A percentile compares a stretch with the other conserved stretches of the same genome.
Conservation (phyloP, 1,140 invertebrate species). For the Drosophila nigrodunni region DNA sequence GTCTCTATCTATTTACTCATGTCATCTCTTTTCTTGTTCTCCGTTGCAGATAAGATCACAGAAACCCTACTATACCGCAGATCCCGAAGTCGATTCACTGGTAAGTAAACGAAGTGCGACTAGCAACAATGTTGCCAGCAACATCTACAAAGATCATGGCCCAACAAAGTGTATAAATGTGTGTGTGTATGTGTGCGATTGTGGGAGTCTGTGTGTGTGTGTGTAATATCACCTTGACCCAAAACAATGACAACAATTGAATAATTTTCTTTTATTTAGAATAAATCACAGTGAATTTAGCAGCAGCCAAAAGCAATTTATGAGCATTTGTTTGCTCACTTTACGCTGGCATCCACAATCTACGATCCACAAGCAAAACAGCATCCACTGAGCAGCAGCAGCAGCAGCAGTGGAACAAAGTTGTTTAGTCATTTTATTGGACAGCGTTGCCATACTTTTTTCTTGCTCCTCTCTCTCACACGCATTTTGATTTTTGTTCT, state of each 20-base stretch:
- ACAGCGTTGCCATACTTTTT: constrained; percentile 76
- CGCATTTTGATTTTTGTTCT: constrained; percentile 45
- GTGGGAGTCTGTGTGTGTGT: constrained; percentile 22
- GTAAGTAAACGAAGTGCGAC: constrained; percentile 89
- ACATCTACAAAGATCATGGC: constrained; percentile 68
- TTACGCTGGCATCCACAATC: constrained; percentile 5
- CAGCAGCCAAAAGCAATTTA: constrained; percentile 71
- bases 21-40: constrained; percentile 25
- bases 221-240: constrained; percentile 71
- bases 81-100: constrained; percentile 98
- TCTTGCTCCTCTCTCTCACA: constrained; percentile 21
- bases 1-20: constrained; percentile 21
- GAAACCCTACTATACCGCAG: constrained; percentile 98
- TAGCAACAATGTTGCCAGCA: constrained; percentile 68
- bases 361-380: neutral
- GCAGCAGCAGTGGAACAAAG: constrained; percentile 45
- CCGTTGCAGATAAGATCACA: constrained; percentile 96
- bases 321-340: constrained; percentile 64
- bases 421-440: constrained; percentile 80
- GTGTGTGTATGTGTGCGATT: constrained; percentile 22
- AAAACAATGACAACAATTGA: constrained; percentile 80
- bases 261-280: constrained; percentile 84
- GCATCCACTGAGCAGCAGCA: constrained; percentile 4
- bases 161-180: constrained; percentile 22
- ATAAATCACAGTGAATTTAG: constrained; percentile 80